Evolutionary conservation across 1,140 invertebrate species (phyloP).

Genomic region (Halesus radiatus): DNA sequence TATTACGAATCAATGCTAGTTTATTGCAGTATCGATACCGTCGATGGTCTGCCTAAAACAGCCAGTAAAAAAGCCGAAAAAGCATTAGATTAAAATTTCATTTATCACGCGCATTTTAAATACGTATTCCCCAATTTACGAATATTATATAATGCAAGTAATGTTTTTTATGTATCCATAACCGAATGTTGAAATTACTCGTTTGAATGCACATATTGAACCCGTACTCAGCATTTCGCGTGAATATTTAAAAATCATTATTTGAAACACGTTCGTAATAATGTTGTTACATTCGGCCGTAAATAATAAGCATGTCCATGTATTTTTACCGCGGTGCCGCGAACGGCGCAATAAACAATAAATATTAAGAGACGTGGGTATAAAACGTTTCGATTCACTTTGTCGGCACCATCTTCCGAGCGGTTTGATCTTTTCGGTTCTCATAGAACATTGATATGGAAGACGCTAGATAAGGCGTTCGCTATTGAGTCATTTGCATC

Average conservation of each 20-base stretch:
- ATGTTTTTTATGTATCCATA: too few relatives aligned
- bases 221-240: neutral
- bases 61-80: too few relatives aligned
- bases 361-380: constrained; percentile 39
- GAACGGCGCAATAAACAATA: constrained; percentile 35
- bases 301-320: constrained; percentile 33
- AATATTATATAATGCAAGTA: too few relatives aligned
- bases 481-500: too few relatives aligned
- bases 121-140: too few relatives aligned
- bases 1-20: too few relatives aligned
- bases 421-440: constrained; percentile 5
- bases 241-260: constrained; percentile 36
- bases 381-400: constrained; percentile 41
- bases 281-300: constrained; percentile 33
- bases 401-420: constrained; percentile 34
- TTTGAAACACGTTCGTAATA: constrained; percentile 44
- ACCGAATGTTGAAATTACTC: too few relatives aligned
- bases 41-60: too few relatives aligned
- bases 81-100: too few relatives aligned
- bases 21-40: too few relatives aligned
- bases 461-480: neutral
- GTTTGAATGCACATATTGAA: neutral
- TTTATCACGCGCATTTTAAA: too few relatives aligned
- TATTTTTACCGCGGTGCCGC: constrained; percentile 1
- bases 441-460: neutral